These are phyloP conservation scores for Conomelus anceps DNA, from an alignment of 2,888 invertebrate genomes.

Conservation along the genomic window DNA sequence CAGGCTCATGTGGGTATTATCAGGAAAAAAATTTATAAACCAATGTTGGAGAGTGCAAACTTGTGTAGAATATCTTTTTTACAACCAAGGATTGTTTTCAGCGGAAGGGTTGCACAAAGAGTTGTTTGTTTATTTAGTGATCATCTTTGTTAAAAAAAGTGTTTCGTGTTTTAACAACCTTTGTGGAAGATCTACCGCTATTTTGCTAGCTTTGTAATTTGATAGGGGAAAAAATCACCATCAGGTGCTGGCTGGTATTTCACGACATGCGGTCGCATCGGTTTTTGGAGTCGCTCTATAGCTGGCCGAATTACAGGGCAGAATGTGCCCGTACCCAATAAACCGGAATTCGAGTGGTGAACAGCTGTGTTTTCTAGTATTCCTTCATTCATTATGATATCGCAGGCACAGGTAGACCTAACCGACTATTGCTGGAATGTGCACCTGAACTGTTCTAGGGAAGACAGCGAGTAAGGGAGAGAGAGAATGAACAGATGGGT, in stretches of 20 bases:
- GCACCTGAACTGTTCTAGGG: not conserved
- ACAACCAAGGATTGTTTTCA: not conserved
- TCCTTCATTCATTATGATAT: not conserved
- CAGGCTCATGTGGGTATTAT: too few relatives aligned
- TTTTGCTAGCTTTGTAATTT: not conserved
- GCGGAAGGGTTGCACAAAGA: not conserved
- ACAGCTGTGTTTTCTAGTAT: not conserved
- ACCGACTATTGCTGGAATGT: not conserved
- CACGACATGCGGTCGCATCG: not conserved
- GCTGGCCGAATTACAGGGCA: not conserved
- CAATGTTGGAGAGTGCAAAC: not conserved
- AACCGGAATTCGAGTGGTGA: not conserved
- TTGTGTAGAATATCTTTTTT: not conserved
- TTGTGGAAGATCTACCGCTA: not conserved
- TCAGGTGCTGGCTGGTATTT: not conserved
- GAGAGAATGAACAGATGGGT: too few relatives aligned
- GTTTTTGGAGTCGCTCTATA: not conserved
- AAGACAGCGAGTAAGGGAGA: too few relatives aligned
- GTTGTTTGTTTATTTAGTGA: not conserved
- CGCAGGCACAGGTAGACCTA: not conserved
- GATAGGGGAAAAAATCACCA: not conserved
- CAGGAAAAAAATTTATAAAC: too few relatives aligned
- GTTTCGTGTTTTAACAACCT: not conserved
- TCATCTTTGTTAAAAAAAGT: not conserved
- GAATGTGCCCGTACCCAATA: not conserved